These are phyloP conservation scores for Dromas ardeola DNA, from an alignment of 2,113 vertebrate species.

Conservation along the genomic window DNA sequence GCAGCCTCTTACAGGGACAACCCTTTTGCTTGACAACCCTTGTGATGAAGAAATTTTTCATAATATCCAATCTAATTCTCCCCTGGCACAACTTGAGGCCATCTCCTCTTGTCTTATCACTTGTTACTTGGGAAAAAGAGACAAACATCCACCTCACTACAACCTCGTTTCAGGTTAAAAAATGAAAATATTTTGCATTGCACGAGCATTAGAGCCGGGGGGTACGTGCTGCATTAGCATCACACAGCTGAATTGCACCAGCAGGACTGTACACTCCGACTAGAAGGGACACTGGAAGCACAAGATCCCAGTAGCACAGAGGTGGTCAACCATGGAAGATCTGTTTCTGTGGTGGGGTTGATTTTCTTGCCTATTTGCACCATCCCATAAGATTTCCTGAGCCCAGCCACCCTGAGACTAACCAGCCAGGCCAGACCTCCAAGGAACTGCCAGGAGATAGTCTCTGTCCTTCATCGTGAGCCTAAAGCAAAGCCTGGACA, in stretches of 20 bases:
- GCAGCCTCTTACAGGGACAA: not conserved
- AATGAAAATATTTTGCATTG: not conserved
- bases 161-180: not conserved
- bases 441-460: not conserved
- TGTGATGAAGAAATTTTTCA: not conserved
- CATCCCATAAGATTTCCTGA: not conserved
- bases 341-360: not conserved
- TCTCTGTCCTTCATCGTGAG: not conserved
- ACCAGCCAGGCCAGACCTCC: not conserved
- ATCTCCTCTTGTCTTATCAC: not conserved
- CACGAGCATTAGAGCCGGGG: not conserved
- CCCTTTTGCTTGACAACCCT: not conserved
- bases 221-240: not conserved
- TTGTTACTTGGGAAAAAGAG: not conserved
- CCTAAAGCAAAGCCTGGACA: not conserved
- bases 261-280: not conserved
- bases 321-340: not conserved
- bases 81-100: not conserved
- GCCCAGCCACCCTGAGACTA: not conserved
- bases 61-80: not conserved
- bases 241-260: not conserved
- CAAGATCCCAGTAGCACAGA: not conserved
- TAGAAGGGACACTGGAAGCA: not conserved
- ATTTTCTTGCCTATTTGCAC: not conserved
- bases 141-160: not conserved